Conservation (phyloP, 2,888 invertebrate genomes). For the Scotopteryx bipunctaria region DNA sequence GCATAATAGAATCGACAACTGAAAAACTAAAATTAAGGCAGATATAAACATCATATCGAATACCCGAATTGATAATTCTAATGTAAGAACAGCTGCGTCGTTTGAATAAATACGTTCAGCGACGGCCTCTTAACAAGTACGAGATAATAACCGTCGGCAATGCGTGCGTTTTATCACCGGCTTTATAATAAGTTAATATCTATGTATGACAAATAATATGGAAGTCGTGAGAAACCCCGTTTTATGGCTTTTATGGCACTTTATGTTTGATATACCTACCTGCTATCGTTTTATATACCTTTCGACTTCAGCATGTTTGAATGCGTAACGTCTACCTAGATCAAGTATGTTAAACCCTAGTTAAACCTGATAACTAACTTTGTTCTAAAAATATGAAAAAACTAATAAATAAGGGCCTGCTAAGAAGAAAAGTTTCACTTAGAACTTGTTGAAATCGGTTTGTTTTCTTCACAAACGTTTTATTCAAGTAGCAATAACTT, state of each 20-base stretch:
- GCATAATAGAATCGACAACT: no score
- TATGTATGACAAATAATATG: slow-evolving; percentile 41
- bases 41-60: slow-evolving; percentile 1
- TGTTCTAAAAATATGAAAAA: no score
- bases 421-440: no score
- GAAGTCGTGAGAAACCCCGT: slow-evolving; percentile 28
- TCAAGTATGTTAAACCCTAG: no score
- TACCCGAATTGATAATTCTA: slow-evolving; percentile 4
- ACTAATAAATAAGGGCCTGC: no score
- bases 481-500: no score
- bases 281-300: slow-evolving; percentile 12
- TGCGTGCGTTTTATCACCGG: slow-evolving; percentile 45
- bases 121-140: slow-evolving; percentile 33
- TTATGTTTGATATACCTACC: slow-evolving; percentile 21
- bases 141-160: slow-evolving; percentile 40
- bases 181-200: slow-evolving; percentile 42
- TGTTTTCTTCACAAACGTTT: no score
- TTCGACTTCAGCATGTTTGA: slow-evolving; percentile 3
- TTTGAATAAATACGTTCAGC: slow-evolving; percentile 17
- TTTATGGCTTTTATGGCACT: slow-evolving; percentile 33
- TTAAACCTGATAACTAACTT: no score
- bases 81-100: slow-evolving; percentile 11
- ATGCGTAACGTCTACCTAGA: not conserved
- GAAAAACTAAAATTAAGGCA: no score
- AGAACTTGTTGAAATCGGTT: no score